Conservation (phyloP, 2,888 invertebrate genomes). For the Liposcelis brunnea region DNA sequence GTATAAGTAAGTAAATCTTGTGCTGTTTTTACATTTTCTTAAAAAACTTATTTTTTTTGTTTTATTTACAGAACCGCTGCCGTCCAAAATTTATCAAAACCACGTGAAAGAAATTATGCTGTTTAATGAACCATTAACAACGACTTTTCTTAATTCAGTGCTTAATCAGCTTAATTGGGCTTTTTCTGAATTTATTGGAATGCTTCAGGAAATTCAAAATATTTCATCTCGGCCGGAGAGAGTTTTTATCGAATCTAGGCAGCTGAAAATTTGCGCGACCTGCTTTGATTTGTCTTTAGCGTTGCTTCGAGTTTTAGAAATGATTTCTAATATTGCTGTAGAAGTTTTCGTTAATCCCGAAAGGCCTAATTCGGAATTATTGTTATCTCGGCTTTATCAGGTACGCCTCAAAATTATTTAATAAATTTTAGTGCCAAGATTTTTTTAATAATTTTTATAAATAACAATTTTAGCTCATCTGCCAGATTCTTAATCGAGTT, state of each 20-base stretch:
- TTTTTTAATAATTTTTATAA: too few relatives aligned
- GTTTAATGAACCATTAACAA: slow-evolving; percentile 43
- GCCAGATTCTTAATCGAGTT: slow-evolving; percentile 62
- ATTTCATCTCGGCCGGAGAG: slow-evolving; percentile 36
- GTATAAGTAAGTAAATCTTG: slow-evolving; percentile 23
- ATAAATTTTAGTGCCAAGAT: too few relatives aligned
- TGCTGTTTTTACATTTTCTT: not conserved
- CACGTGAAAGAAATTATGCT: slow-evolving; percentile 43
- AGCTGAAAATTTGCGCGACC: slow-evolving; percentile 64
- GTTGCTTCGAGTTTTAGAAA: slow-evolving; percentile 59
- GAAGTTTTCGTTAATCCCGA: slow-evolving; percentile 44
- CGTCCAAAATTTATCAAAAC: slow-evolving; percentile 44
- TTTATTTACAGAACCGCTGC: slow-evolving; percentile 43
- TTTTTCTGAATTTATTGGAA: slow-evolving; percentile 70
- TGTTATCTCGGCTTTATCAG: slow-evolving; percentile 52
- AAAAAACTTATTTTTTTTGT: slow-evolving; percentile 3
- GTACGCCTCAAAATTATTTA: too few relatives aligned
- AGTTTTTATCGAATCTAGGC: slow-evolving; percentile 51
- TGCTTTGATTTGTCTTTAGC: slow-evolving; percentile 69
- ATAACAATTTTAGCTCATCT: slow-evolving; percentile 40
- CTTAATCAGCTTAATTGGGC: slow-evolving; percentile 75
- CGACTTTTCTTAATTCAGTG: slow-evolving; percentile 55
- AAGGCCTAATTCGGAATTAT: slow-evolving; percentile 48
- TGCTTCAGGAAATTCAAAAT: slow-evolving; percentile 64
- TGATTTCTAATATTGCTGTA: slow-evolving; percentile 50